phyloP scores from a whole-genome alignment of 2,113 vertebrate species.

The Rhinogobius similis region DNA sequence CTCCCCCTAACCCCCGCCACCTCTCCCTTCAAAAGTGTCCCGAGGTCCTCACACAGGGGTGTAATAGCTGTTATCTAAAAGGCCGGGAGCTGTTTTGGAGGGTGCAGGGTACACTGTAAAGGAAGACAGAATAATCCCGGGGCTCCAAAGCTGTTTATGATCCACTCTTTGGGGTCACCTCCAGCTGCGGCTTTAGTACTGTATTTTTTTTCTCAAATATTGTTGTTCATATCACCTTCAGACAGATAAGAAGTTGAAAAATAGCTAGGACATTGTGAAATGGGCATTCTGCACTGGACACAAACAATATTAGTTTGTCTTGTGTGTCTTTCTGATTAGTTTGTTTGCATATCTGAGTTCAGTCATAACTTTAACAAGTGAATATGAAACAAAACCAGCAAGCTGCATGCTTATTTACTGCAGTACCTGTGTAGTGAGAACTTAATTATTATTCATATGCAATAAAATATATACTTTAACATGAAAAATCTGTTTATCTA shows the following conservation, averaged over 20 bases:
- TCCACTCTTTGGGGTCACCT: slow-evolving; percentile 32
- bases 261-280: background rate
- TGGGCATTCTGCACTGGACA: background rate
- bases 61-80: slow-evolving; percentile 46
- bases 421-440: too few species aligned
- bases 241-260: background rate
- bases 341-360: background rate
- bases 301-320: too few species aligned
- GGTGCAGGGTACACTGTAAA: slow-evolving; percentile 6
- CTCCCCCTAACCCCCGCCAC: slow-evolving; percentile 19
- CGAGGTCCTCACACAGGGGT: slow-evolving; percentile 16
- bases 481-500: too few species aligned
- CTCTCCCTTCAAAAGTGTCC: slow-evolving; percentile 25
- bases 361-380: too few species aligned
- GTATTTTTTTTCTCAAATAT: slow-evolving; percentile 6
- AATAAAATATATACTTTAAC: too few species aligned
- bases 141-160: slow-evolving; percentile 21
- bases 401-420: too few species aligned
- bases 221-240: background rate
- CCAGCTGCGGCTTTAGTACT: slow-evolving; percentile 7
- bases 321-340: too few species aligned
- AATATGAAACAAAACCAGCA: too few species aligned
- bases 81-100: slow-evolving; percentile 27
- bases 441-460: too few species aligned
- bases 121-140: slow-evolving; percentile 25